Percentiles rank a stretch among this genome's conserved stretches.
Conservation (phyloP, 2,797 vertebrate species). For the Gadopsis marmoratus region DNA sequence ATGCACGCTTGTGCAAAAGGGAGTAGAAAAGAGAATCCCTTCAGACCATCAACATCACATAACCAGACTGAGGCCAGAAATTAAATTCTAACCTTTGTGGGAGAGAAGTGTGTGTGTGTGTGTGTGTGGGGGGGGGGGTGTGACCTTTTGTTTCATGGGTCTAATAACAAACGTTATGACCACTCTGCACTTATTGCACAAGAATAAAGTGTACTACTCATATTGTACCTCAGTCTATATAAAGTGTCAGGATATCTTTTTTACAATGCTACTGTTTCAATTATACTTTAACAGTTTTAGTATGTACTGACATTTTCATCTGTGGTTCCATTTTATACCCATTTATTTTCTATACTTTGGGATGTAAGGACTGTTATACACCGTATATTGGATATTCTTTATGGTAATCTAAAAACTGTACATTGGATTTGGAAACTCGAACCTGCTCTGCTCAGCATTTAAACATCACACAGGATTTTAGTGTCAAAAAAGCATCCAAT, state of each 20-base stretch:
- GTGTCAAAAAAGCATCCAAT: too few relatives aligned
- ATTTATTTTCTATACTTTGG: not conserved
- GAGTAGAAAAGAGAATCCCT: not conserved
- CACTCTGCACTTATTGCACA: not conserved
- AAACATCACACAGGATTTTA: not conserved
- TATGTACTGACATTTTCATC: not conserved
- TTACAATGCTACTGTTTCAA: not conserved
- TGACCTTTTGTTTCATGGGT: not conserved
- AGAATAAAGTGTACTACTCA: not conserved
- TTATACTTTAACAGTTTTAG: not conserved
- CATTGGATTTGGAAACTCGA: not conserved
- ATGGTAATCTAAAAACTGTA: not conserved
- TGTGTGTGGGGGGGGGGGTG: too few relatives aligned
- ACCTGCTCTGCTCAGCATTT: not conserved
- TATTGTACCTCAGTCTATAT: not conserved
- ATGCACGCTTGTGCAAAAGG: not conserved
- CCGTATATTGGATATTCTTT: not conserved
- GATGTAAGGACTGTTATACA: not conserved
- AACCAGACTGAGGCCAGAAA: not conserved
- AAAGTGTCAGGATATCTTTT: not conserved
- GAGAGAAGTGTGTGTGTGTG: too few relatives aligned
- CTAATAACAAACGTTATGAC: not conserved
- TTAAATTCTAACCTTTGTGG: not conserved
- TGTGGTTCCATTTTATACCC: not conserved
- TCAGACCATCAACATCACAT: not conserved